Conservation (phyloP, 2,113 vertebrate species). For the Alectura lathami region DNA sequence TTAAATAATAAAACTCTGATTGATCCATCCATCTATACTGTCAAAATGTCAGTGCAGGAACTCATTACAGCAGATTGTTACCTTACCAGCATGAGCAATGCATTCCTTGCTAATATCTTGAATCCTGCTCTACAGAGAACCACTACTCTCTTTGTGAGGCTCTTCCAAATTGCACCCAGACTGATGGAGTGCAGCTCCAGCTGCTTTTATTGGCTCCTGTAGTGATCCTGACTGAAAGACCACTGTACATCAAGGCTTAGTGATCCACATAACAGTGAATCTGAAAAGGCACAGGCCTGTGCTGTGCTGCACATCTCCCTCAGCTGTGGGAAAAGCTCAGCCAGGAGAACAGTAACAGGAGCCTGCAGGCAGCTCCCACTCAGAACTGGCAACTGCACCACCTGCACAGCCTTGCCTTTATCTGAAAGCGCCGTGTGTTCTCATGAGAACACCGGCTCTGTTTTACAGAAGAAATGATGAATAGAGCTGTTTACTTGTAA, state of each 20-base stretch:
- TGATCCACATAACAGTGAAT: not conserved
- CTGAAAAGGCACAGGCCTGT: accelerated
- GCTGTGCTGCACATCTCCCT: not conserved
- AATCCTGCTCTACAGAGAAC: not conserved
- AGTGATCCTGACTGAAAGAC: not conserved
- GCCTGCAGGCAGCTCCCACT: not conserved
- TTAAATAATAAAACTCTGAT: not conserved
- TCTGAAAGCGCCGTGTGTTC: not conserved
- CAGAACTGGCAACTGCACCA: not conserved
- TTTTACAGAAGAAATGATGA: not conserved
- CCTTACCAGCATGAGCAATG: not conserved
- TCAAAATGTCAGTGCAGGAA: not conserved
- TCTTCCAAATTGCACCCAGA: not conserved
- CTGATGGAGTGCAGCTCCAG: not conserved
- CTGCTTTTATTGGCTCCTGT: not conserved
- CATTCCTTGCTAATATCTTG: not conserved
- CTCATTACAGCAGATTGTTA: not conserved
- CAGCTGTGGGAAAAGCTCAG: accelerated
- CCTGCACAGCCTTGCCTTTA: not conserved
- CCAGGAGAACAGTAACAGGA: accelerated
- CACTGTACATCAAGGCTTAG: not conserved
- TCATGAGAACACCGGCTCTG: not conserved
- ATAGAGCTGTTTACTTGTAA: not conserved
- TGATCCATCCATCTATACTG: not conserved
- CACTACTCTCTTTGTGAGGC: not conserved